Conservation (phyloP, 2,888 invertebrate species). For the Pelosia muscerda region DNA sequence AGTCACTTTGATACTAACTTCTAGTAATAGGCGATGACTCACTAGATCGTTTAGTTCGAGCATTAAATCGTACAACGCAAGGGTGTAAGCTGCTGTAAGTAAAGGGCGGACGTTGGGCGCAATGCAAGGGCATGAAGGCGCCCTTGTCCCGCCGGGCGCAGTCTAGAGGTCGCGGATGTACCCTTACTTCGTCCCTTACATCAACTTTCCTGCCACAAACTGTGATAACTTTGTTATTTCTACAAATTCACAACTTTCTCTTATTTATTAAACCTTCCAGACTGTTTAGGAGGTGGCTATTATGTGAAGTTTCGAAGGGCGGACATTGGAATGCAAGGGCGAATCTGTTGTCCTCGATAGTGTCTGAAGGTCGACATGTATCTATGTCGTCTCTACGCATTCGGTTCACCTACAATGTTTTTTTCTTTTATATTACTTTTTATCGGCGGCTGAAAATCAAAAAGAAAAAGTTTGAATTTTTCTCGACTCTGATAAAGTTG, state of each 20-base stretch:
- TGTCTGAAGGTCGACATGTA: slow-evolving; percentile 54
- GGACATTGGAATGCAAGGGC: slow-evolving; percentile 52
- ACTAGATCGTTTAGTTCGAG: slow-evolving; percentile 17
- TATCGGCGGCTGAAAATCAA: slow-evolving; percentile 20
- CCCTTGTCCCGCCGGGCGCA: slow-evolving; percentile 78
- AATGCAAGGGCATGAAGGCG: slow-evolving; percentile 77
- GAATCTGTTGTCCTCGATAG: slow-evolving; percentile 41
- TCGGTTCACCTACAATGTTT: slow-evolving; percentile 38
- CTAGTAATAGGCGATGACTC: slow-evolving; percentile 17
- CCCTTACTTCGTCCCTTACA: slow-evolving; percentile 68
- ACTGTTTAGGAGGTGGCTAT: slow-evolving; percentile 18
- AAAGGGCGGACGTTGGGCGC: slow-evolving; percentile 59
- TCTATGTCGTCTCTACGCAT: slow-evolving; percentile 40
- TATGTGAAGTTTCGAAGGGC: slow-evolving; percentile 37
- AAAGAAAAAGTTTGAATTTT: slow-evolving; percentile 21
- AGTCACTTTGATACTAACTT: not conserved
- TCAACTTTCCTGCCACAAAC: slow-evolving; percentile 50
- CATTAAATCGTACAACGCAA: slow-evolving; percentile 16
- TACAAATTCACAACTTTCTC: slow-evolving; percentile 33
- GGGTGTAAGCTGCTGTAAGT: slow-evolving; percentile 20
- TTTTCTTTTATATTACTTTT: slow-evolving; percentile 27
- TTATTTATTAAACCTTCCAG: slow-evolving; percentile 35
- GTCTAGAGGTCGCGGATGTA: slow-evolving; percentile 84
- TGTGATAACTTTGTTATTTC: slow-evolving; percentile 50
- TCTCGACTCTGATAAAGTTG: slow-evolving; percentile 22